Percentiles rank a stretch among this genome's conserved stretches.
Conservation (phyloP, 2,113 vertebrate genomes). For the Gyps fulvus region DNA sequence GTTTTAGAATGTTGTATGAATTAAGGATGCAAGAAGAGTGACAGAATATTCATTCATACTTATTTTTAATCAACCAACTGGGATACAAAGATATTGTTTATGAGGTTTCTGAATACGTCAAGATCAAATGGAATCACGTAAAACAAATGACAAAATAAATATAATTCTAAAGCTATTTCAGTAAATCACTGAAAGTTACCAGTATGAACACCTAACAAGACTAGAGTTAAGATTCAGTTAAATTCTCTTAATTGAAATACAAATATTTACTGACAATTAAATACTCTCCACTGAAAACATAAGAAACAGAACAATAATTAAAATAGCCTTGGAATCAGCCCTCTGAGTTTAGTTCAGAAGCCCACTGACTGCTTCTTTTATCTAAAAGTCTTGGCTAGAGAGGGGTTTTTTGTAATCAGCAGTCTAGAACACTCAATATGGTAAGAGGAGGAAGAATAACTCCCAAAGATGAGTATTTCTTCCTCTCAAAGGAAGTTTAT, state of each 20-base stretch:
- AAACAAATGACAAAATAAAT: background rate
- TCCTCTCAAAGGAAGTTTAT: background rate
- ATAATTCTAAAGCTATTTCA: background rate
- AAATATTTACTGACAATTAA: background rate
- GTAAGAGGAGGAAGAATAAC: background rate
- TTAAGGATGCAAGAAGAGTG: slow-evolving; percentile 37
- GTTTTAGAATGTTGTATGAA: slow-evolving; percentile 53
- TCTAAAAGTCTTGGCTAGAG: background rate
- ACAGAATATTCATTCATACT: slow-evolving; percentile 34
- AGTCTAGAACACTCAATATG: background rate
- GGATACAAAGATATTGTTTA: slow-evolving; percentile 2
- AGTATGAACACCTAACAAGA: background rate
- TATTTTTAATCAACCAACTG: slow-evolving; percentile 29
- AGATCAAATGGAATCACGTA: background rate
- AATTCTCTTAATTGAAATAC: background rate
- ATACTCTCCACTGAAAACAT: background rate
- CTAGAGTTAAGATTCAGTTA: background rate
- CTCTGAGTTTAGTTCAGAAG: background rate
- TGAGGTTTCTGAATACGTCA: background rate
- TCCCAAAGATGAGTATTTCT: background rate
- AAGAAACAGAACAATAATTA: background rate
- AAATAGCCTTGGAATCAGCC: background rate
- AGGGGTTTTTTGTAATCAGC: background rate
- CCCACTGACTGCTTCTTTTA: background rate
- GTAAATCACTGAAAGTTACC: background rate